Conservation (phyloP, 2,113 vertebrate genomes). For the Gallinago paraguaiae region DNA sequence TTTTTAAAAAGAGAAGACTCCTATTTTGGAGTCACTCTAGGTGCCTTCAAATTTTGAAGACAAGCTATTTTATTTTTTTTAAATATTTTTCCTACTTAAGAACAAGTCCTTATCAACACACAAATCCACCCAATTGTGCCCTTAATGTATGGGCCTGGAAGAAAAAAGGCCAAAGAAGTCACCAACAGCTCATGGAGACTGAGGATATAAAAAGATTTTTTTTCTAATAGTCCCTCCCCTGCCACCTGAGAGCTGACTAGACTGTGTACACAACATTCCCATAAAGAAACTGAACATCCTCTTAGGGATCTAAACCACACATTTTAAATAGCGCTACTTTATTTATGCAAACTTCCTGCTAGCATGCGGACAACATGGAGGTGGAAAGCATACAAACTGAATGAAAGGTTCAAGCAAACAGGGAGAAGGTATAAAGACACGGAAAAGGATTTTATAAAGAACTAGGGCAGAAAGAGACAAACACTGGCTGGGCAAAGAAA, state of each 20-base stretch:
- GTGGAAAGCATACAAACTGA: background rate
- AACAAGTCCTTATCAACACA: background rate
- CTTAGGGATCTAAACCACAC: background rate
- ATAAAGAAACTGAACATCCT: background rate
- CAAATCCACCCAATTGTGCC: fast-evolving
- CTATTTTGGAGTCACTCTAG: background rate
- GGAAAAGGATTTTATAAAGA: background rate
- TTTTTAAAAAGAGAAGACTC: background rate
- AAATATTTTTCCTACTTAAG: background rate
- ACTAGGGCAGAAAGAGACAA: background rate
- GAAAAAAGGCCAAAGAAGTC: background rate
- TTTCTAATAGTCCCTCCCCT: background rate
- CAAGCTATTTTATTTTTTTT: background rate
- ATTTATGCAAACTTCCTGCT: background rate
- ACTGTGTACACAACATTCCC: background rate
- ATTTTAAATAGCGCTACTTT: background rate
- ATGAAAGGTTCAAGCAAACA: background rate
- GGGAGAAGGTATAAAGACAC: background rate
- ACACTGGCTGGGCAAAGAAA: background rate
- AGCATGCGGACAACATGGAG: background rate
- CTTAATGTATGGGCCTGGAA: background rate
- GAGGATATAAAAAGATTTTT: background rate
- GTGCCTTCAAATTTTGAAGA: background rate
- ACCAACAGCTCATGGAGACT: background rate
- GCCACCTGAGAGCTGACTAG: background rate